These are phyloP conservation scores for Pseudomugil tenellus DNA, from an alignment of 2,797 vertebrate genomes.

Conservation along the genomic window DNA sequence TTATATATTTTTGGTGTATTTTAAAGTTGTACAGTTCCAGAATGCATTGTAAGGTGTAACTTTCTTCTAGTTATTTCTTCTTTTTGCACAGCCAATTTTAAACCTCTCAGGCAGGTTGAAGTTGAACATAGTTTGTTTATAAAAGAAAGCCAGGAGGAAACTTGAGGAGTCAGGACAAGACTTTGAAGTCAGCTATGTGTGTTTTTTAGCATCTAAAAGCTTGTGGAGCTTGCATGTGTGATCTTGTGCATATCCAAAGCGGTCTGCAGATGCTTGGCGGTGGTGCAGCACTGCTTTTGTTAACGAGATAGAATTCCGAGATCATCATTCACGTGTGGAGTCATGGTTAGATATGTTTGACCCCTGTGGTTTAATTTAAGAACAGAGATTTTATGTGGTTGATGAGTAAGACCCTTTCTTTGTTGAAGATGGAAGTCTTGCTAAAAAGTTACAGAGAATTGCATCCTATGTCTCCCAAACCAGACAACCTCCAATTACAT, in stretches of 20 bases:
- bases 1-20: not conserved
- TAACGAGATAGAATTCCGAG: slow-evolving; percentile 62
- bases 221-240: slow-evolving; percentile 23
- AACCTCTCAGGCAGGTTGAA: slow-evolving; percentile 49
- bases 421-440: slow-evolving; percentile 9
- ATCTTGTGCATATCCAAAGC: slow-evolving; percentile 38
- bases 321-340: slow-evolving; percentile 34
- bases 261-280: slow-evolving; percentile 39
- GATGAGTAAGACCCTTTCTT: slow-evolving; percentile 43
- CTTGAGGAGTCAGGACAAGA: slow-evolving; percentile 50
- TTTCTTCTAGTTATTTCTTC: slow-evolving; percentile 13
- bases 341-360: slow-evolving; percentile 46
- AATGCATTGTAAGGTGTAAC: not conserved
- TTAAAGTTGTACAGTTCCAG: not conserved
- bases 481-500: slow-evolving; percentile 32
- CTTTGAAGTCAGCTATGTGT: slow-evolving; percentile 64
- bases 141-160: slow-evolving; percentile 64
- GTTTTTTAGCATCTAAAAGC: slow-evolving; percentile 33
- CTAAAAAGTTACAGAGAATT: slow-evolving; percentile 24
- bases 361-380: slow-evolving; percentile 59
- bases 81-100: slow-evolving; percentile 48
- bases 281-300: slow-evolving; percentile 54
- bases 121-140: slow-evolving; percentile 53
- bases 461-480: slow-evolving; percentile 26
- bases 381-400: slow-evolving; percentile 40